These are phyloP conservation scores for Pogonomyrmex californicus DNA, from an alignment of 1,140 invertebrate genomes.

Conservation along the genomic window DNA sequence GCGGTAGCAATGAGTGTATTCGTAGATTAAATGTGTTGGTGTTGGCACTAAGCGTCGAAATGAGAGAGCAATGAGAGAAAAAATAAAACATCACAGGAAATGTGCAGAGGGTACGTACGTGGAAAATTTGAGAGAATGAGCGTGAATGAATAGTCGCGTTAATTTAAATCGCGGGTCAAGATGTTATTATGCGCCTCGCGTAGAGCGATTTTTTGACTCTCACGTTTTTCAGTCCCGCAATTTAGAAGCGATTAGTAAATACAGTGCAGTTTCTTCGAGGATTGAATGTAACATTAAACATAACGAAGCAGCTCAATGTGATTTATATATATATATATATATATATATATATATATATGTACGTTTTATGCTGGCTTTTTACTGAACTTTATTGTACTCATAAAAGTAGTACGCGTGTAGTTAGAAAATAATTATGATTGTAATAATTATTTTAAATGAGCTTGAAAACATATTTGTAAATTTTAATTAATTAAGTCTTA, in stretches of 20 bases:
- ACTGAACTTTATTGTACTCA: neutral
- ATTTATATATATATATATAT: no score
- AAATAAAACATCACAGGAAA: constrained; percentile 28
- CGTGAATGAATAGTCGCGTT: neutral
- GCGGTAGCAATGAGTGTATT: neutral
- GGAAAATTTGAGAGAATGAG: constrained; percentile 21
- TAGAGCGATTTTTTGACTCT: constrained; percentile 27
- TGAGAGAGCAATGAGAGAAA: constrained; percentile 18
- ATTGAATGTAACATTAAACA: neutral
- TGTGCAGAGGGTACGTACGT: constrained; percentile 9
- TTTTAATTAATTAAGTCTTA: neutral
- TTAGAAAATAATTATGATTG: neutral
- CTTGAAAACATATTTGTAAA: neutral
- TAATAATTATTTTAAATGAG: neutral
- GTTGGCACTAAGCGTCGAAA: constrained; percentile 20
- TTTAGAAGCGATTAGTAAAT: constrained; percentile 28
- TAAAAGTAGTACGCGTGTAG: neutral
- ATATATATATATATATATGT: no score
- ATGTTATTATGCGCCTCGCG: constrained; percentile 37
- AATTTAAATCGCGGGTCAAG: constrained; percentile 52
- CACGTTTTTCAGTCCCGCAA: constrained; percentile 14
- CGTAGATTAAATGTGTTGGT: constrained; percentile 4
- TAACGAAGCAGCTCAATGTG: neutral
- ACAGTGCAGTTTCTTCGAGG: constrained; percentile 10
- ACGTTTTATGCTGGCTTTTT: neutral